These are phyloP conservation scores for Sula dactylatra DNA, from an alignment of 2,113 vertebrate genomes.

Conservation along the genomic window DNA sequence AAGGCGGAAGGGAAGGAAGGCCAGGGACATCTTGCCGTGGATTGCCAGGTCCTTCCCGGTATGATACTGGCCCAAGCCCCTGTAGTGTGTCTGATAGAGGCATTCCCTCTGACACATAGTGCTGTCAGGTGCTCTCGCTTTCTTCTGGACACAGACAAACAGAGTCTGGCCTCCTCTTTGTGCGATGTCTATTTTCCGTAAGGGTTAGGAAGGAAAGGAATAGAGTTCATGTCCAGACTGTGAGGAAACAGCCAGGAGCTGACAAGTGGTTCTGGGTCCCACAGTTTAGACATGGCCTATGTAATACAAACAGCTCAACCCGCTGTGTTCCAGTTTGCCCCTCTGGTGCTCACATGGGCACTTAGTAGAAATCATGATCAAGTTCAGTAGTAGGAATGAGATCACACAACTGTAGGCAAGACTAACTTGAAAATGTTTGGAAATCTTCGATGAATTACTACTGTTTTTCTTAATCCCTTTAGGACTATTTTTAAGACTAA, in stretches of 20 bases:
- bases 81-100: background rate
- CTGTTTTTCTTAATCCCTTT: background rate
- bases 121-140: background rate
- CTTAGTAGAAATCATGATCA: background rate
- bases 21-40: background rate
- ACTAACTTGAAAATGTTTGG: background rate
- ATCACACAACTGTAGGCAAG: background rate
- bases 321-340: background rate
- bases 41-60: background rate
- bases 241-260: background rate
- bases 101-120: background rate
- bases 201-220: background rate
- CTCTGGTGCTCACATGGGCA: background rate
- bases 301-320: background rate
- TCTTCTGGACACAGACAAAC: background rate
- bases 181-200: background rate
- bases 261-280: background rate
- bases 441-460: background rate
- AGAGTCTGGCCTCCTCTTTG: background rate
- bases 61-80: background rate
- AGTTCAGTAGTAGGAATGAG: background rate
- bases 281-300: fast-evolving
- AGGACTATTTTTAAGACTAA: background rate
- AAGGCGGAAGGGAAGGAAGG: background rate
- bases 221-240: background rate